phyloP scores from a whole-genome alignment of 1,140 invertebrate species.

The Drosophila burlai region DNA sequence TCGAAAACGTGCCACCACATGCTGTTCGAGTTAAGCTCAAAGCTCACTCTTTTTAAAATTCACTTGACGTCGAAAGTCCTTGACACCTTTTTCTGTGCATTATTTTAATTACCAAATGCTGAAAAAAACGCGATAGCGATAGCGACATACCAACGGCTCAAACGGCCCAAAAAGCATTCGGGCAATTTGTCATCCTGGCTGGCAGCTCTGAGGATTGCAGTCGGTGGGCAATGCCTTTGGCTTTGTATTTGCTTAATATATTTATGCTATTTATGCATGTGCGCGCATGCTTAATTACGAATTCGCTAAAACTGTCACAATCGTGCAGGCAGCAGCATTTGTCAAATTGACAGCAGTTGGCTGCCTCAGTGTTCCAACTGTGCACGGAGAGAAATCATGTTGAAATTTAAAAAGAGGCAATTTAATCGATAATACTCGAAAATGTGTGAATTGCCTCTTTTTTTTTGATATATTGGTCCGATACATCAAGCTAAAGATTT shows the following conservation, averaged over 20 bases:
- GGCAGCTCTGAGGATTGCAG: constrained; percentile 10
- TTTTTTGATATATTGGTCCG: too few species aligned
- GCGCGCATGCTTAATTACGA: constrained; percentile 80
- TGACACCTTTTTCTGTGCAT: constrained; percentile 69
- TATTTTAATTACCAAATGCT: constrained; percentile 74
- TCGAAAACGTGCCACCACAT: constrained; percentile 30
- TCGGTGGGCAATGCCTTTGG: constrained; percentile 11
- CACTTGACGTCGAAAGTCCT: constrained; percentile 69
- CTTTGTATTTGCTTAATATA: constrained; percentile 54
- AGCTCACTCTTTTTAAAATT: constrained; percentile 66
- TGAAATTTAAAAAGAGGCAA: too few species aligned
- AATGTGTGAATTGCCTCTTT: too few species aligned
- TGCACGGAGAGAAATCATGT: constrained; percentile 2
- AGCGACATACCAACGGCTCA: constrained; percentile 28
- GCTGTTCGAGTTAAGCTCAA: constrained; percentile 11
- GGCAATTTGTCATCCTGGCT: constrained; percentile 75
- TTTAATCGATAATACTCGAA: too few species aligned
- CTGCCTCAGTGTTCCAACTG: constrained; percentile 9
- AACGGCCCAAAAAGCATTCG: constrained; percentile 20
- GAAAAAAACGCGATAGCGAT: constrained; percentile 38
- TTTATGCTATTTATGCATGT: constrained; percentile 78
- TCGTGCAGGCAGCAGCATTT: constrained; percentile 70
- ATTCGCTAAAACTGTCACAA: constrained; percentile 82
- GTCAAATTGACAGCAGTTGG: constrained; percentile 76
- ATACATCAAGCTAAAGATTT: too few species aligned